Evolutionary conservation across 1,140 invertebrate species (phyloP), one percentile per base, ranked within the genome.

Genomic region (Brachionus koreanus): DNA sequence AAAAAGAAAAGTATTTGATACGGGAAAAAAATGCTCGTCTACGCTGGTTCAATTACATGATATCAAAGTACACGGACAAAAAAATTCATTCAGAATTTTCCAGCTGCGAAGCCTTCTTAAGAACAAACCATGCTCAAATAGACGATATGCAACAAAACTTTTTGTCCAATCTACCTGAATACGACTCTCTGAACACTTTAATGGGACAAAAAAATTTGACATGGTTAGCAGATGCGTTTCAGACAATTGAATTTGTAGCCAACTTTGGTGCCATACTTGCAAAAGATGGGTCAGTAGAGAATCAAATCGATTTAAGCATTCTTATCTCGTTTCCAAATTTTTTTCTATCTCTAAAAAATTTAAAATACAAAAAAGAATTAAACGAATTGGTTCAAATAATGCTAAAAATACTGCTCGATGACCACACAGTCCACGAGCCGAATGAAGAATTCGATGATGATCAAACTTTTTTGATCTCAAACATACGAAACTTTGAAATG

Each of bases 91-190:
- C 63, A 5, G 65, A 69, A 42, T 39, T 16, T 39, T 16, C 12
- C n/a, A 57, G 19, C 16, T 7, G 16, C 16, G 65, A 69, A 69
- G 16, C 29, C 3, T 69, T 39, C n/a, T 69, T 35, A n/a, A 35
- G 16, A 19, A 39, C 57, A 19, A 19, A 61, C 0, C 46, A 74
- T 25, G 16, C 39, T 35, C 69, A 74, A 39, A 74, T 79, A 12
- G 76, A 79, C 12, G 76, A 79, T 16, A 79, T 79, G 76, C 46
- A 79, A 49, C 49, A 79, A 79, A 79, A 61, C 13, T 65, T n/a
- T 61, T 57, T 43, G 9, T 16, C 16, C 3, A 23, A 79, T 61
- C 5, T 79, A 25, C 76, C 76, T 12, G 76, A 65, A 37, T 79
- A 19, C 12, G 10, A 5, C n/a, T 23, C n/a, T 19, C 33, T 79